These are phyloP conservation scores for Ruditapes philippinarum DNA, from an alignment of 1,140 invertebrate genomes.

Conservation along the genomic window DNA sequence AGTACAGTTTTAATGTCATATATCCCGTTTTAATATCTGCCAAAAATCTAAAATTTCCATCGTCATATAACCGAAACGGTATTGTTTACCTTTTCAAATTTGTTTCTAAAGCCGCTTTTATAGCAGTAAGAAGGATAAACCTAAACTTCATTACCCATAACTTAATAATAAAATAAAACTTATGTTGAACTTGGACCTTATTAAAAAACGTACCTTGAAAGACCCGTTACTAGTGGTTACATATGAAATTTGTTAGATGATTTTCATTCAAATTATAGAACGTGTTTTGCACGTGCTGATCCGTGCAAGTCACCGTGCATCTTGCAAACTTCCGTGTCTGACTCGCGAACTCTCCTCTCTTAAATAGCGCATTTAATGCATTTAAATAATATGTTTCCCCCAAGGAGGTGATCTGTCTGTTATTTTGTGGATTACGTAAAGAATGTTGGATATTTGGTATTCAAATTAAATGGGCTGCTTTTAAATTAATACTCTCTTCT, in stretches of 20 bases:
- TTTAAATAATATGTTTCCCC: background rate
- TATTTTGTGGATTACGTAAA: background rate
- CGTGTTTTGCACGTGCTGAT: too few relatives aligned
- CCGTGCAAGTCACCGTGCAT: too few relatives aligned
- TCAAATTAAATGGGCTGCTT: background rate
- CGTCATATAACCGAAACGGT: background rate
- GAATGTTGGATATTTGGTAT: background rate
- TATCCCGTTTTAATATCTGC: constrained; percentile 4
- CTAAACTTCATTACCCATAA: background rate
- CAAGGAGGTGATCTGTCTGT: background rate
- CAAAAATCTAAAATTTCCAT: background rate
- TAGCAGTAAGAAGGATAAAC: background rate
- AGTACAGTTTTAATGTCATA: background rate
- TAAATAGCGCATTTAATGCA: too few relatives aligned
- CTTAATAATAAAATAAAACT: background rate
- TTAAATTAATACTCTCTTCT: background rate
- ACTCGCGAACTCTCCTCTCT: too few relatives aligned
- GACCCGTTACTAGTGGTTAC: background rate
- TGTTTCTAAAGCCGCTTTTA: constrained; percentile 1
- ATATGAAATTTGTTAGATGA: too few relatives aligned
- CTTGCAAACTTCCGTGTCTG: too few relatives aligned
- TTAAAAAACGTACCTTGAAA: background rate
- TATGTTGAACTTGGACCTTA: background rate
- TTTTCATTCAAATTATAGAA: too few relatives aligned
- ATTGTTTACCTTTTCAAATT: background rate